These are phyloP conservation scores for Bimastos eiseni DNA, from an alignment of 2,888 invertebrate species.

Conservation along the genomic window DNA sequence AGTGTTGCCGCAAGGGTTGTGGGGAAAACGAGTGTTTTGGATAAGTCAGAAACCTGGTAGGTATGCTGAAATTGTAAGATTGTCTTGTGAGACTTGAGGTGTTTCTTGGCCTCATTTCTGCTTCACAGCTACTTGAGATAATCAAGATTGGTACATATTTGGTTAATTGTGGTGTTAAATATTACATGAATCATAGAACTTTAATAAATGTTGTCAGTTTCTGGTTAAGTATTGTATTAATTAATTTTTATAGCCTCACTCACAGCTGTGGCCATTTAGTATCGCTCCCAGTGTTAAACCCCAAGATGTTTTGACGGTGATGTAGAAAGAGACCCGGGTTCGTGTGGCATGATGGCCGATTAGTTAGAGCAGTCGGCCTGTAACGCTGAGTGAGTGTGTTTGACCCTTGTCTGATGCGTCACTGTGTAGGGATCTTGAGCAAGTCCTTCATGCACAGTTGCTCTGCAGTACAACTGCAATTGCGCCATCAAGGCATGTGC, in stretches of 20 bases:
- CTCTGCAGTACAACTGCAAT: no score
- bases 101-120: background rate
- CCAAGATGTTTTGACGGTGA: no score
- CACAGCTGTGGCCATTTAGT: no score
- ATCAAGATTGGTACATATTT: background rate
- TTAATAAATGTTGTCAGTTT: background rate
- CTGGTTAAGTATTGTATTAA: background rate
- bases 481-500: no score
- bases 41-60: background rate
- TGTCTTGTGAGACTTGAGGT: background rate
- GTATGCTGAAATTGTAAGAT: background rate
- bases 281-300: no score
- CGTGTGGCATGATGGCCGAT: no score
- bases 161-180: background rate
- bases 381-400: no score
- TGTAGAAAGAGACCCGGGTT: no score
- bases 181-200: background rate
- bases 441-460: no score
- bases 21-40: background rate
- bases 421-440: no score
- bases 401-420: no score
- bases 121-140: background rate
- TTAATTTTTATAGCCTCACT: background rate
- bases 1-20: background rate
- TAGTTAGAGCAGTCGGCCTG: no score